phyloP scores from a whole-genome alignment of 2,888 invertebrate species.

The Pseudoips prasinana region DNA sequence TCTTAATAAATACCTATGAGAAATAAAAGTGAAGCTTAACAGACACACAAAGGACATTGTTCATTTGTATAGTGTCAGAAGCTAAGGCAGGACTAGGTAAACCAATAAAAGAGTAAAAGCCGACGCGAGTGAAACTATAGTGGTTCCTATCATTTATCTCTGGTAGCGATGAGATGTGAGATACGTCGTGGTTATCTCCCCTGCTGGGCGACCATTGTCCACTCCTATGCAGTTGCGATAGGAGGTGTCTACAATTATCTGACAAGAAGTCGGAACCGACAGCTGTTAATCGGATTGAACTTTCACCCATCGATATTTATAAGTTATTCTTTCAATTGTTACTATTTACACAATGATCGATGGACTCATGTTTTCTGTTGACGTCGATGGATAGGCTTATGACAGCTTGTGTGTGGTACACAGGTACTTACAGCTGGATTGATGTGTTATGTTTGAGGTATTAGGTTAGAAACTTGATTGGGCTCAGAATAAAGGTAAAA shows the following conservation, averaged over 20 bases:
- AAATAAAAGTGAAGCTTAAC: conserved; percentile 43
- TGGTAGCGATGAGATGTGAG: conserved; percentile 39
- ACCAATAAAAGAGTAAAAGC: conserved; percentile 36
- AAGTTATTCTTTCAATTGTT: conserved; percentile 31
- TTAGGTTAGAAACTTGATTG: too few species aligned
- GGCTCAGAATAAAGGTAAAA: too few species aligned
- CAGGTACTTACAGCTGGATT: conserved; percentile 12
- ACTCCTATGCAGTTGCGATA: conserved; percentile 32
- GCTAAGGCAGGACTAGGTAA: conserved; percentile 32
- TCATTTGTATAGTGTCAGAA: conserved; percentile 63
- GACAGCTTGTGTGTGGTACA: conserved; percentile 10
- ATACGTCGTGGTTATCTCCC: conserved; percentile 35
- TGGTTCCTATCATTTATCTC: conserved; percentile 36
- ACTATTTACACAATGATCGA: conserved; percentile 29
- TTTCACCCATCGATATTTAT: conserved; percentile 38
- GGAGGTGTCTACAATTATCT: conserved; percentile 42
- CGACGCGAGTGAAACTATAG: conserved; percentile 24
- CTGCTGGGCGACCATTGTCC: conserved; percentile 43
- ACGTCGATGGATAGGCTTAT: conserved; percentile 11
- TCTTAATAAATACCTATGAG: conserved; percentile 32
- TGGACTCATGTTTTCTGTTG: conserved; percentile 20
- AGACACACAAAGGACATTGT: conserved; percentile 66
- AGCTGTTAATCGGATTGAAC: conserved; percentile 48
- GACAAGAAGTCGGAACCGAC: conserved; percentile 40
- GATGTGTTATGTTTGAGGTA: conserved; percentile 14